A percentile compares a stretch with the other conserved stretches of the same genome.
These are phyloP conservation scores for Peromyscus attwateri DNA, from an alignment of 2,797 vertebrate species.

Conservation along the genomic window DNA sequence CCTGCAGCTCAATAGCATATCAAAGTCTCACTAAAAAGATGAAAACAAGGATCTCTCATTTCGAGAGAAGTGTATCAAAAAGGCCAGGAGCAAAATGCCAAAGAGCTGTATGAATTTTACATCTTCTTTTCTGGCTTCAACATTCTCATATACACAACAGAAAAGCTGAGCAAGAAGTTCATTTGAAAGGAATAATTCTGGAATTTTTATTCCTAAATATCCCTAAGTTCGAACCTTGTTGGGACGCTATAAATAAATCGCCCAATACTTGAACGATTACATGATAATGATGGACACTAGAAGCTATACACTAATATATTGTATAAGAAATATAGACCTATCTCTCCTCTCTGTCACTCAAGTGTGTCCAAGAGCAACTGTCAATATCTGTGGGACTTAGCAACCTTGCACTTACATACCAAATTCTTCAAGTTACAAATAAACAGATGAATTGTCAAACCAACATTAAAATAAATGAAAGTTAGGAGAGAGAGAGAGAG, in stretches of 20 bases:
- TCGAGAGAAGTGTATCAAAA: constrained; percentile 31
- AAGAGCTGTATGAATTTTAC: not conserved
- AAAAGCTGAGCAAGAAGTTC: constrained; percentile 5
- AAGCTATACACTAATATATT: not conserved
- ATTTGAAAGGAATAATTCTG: constrained; percentile 54
- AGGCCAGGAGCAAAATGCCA: not conserved
- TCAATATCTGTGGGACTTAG: not conserved
- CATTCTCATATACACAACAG: not conserved
- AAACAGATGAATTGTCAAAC: constrained; percentile 20
- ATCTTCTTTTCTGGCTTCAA: constrained; percentile 19
- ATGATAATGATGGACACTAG: not conserved
- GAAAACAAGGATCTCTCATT: not conserved
- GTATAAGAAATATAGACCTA: not conserved
- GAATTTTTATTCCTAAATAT: not conserved
- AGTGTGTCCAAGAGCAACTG: not conserved
- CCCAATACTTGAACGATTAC: not conserved
- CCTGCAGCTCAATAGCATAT: not conserved
- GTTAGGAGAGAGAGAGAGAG: no score
- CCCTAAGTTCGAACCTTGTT: not conserved
- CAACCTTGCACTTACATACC: not conserved
- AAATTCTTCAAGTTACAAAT: constrained; percentile 35
- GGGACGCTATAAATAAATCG: not conserved
- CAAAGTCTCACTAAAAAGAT: constrained; percentile 2
- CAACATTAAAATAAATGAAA: not conserved
- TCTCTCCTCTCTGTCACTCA: not conserved